These are phyloP conservation scores for Dicrurus megarhynchus DNA, from an alignment of 2,113 vertebrate species.

Conservation along the genomic window DNA sequence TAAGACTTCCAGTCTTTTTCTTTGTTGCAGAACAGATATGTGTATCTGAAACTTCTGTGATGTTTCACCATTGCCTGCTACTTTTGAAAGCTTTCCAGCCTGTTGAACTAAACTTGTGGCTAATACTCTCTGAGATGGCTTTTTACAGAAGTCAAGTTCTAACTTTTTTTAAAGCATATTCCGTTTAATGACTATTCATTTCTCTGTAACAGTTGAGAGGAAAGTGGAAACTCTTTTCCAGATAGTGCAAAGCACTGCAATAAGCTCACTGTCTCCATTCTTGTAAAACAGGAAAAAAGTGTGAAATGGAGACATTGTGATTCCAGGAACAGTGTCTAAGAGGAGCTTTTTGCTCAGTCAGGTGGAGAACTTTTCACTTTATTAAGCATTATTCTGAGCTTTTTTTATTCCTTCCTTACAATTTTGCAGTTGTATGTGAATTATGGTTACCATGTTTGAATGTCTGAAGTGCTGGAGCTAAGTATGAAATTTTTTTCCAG, in stretches of 20 bases:
- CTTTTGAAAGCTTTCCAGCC: not conserved
- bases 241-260: not conserved
- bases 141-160: not conserved
- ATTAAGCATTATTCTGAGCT: not conserved
- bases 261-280: not conserved
- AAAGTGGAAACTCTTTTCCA: not conserved
- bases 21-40: not conserved
- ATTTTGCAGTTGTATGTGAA: not conserved
- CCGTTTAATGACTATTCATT: not conserved
- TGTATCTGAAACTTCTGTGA: not conserved
- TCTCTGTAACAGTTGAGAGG: not conserved
- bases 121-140: not conserved
- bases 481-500: not conserved
- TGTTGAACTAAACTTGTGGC: not conserved
- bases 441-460: not conserved
- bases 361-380: not conserved
- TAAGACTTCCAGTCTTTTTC: not conserved
- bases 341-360: not conserved
- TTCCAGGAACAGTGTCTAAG: not conserved
- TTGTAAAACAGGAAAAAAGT: not conserved
- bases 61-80: not conserved
- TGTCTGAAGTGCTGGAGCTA: not conserved
- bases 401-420: not conserved
- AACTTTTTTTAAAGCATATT: not conserved
- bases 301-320: not conserved